Percentiles rank a stretch among this genome's conserved stretches.
phyloP scores from a whole-genome alignment of 2,797 vertebrate genomes.

The Sebastes steindachneri region DNA sequence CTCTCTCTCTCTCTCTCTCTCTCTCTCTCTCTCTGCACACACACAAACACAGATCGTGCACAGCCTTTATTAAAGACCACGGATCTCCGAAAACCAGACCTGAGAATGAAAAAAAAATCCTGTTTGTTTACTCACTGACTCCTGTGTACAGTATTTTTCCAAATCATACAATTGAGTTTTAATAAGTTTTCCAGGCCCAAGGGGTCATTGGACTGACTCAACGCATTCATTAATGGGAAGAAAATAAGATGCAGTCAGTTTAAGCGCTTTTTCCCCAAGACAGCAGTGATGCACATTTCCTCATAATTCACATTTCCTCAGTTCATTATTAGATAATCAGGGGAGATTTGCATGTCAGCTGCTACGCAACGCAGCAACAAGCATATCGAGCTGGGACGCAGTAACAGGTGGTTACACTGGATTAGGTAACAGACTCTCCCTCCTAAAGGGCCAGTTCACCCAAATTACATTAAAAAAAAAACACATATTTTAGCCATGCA shows the following conservation, averaged over 20 bases:
- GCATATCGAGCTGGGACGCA: background rate
- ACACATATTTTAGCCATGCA: background rate
- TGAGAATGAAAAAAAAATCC: slow-evolving; percentile 29
- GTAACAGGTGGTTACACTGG: slow-evolving; percentile 7
- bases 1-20: slow-evolving; percentile 1
- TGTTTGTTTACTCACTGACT: slow-evolving; percentile 47
- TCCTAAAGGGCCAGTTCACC: background rate
- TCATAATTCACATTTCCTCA: slow-evolving; percentile 55
- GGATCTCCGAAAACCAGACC: slow-evolving; percentile 32
- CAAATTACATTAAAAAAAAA: background rate
- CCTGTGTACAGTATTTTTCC: slow-evolving; percentile 32
- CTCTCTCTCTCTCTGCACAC: slow-evolving; percentile 2
- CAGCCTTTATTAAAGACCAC: slow-evolving; percentile 63
- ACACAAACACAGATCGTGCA: slow-evolving; percentile 39
- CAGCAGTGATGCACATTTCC: slow-evolving; percentile 43
- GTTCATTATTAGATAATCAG: slow-evolving; percentile 60
- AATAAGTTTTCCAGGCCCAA: slow-evolving; percentile 46
- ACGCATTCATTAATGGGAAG: slow-evolving; percentile 42
- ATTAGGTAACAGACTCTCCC: background rate
- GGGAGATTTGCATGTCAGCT: slow-evolving; percentile 44
- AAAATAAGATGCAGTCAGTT: slow-evolving; percentile 30
- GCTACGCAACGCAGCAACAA: slow-evolving; percentile 31
- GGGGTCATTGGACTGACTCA: slow-evolving; percentile 32
- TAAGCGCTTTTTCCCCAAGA: slow-evolving; percentile 28
- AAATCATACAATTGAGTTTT: slow-evolving; percentile 54